Conservation (phyloP, 2,113 vertebrate species). For the Poeciliopsis prolifica region DNA sequence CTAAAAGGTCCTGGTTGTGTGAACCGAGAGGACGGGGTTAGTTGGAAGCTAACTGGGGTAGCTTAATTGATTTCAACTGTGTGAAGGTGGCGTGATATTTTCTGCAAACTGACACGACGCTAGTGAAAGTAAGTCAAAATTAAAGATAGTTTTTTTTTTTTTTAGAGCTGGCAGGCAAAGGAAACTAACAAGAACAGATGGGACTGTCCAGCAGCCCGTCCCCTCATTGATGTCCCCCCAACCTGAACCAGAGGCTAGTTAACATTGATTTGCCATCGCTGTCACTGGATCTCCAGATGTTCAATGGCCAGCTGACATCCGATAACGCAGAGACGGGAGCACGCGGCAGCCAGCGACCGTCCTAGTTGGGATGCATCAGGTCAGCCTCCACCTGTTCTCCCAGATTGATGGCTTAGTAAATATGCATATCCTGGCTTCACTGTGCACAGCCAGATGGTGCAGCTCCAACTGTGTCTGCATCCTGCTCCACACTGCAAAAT, state of each 20-base stretch:
- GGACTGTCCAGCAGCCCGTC: slow-evolving; percentile 16
- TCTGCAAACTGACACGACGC: slow-evolving; percentile 14
- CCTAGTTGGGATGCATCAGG: slow-evolving; percentile 54
- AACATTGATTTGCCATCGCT: slow-evolving; percentile 56
- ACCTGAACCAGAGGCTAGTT: slow-evolving; percentile 37
- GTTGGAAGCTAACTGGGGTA: not conserved
- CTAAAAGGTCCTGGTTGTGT: not conserved
- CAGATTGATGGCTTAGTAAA: slow-evolving; percentile 48
- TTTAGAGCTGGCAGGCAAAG: slow-evolving; percentile 11
- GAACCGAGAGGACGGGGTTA: not conserved
- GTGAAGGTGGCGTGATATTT: not conserved
- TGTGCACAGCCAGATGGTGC: slow-evolving; percentile 54
- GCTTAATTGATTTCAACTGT: not conserved
- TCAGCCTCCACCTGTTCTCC: slow-evolving; percentile 60
- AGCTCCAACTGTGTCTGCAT: slow-evolving; percentile 35
- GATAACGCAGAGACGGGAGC: slow-evolving; percentile 55
- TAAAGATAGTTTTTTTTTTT: slow-evolving; percentile 25
- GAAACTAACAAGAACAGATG: slow-evolving; percentile 28
- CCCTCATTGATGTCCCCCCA: slow-evolving; percentile 41
- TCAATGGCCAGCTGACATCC: slow-evolving; percentile 63
- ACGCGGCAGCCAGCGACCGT: slow-evolving; percentile 26
- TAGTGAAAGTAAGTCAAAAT: slow-evolving; percentile 45
- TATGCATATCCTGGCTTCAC: slow-evolving; percentile 48
- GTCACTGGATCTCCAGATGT: slow-evolving; percentile 41
- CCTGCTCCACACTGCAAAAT: slow-evolving; percentile 10